A percentile compares a stretch with the other conserved stretches of the same genome.
Evolutionary conservation across 2,113 vertebrate genomes (phyloP).

Genomic region (Anser brachyrhynchus): DNA sequence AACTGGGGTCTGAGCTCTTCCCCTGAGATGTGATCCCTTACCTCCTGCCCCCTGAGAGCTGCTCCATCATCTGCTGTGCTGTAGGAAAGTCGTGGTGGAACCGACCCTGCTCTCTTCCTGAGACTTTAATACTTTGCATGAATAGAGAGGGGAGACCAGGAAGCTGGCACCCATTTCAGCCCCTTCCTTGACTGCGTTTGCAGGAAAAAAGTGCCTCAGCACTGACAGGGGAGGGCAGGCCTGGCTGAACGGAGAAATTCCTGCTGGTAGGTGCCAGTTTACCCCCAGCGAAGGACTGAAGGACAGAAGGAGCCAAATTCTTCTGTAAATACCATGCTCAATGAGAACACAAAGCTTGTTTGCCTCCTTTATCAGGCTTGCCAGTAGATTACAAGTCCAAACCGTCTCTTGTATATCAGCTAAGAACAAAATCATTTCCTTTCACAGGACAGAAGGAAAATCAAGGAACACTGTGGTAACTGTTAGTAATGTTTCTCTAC

Average conservation of each 20-base stretch:
- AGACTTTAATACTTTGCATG: neutral
- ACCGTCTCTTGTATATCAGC: neutral
- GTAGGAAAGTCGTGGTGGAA: neutral
- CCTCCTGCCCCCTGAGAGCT: neutral
- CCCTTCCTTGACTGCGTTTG: fast-evolving
- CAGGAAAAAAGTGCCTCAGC: neutral
- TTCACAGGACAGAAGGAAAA: neutral
- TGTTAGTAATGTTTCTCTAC: neutral
- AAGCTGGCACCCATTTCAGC: neutral
- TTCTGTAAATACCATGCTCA: neutral
- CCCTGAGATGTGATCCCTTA: neutral
- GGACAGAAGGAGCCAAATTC: neutral
- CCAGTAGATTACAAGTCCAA: neutral
- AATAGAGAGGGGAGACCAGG: neutral
- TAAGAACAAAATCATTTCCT: neutral
- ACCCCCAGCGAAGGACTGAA: neutral
- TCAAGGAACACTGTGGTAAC: neutral
- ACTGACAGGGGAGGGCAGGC: neutral
- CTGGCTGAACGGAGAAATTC: neutral
- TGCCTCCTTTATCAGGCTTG: neutral
- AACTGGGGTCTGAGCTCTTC: neutral
- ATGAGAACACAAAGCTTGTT: neutral
- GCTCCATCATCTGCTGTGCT: neutral
- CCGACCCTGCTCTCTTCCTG: neutral
- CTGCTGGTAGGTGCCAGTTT: neutral